Evolutionary conservation across 2,797 vertebrate genomes (phyloP).

Genomic region (Phalanger gymnotis): DNA sequence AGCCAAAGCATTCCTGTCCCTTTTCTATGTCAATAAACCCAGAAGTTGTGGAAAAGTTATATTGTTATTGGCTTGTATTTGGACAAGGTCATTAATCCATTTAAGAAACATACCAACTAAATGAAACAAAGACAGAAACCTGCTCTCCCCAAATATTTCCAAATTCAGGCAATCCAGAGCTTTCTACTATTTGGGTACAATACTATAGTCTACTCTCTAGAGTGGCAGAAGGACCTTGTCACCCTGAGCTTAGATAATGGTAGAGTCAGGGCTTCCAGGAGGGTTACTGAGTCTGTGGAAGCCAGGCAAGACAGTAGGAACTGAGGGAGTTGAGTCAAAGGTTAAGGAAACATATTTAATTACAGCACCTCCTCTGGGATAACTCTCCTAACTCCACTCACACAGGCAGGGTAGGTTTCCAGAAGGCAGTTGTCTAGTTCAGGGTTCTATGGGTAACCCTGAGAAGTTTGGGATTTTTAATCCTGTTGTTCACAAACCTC

Average conservation of each 20-base stretch:
- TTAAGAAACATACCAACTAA: slow-evolving; percentile 51
- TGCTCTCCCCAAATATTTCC: not conserved
- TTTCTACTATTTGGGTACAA: not conserved
- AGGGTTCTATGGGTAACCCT: no score
- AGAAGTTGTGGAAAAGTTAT: not conserved
- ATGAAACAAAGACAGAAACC: slow-evolving; percentile 33
- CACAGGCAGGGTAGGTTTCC: no score
- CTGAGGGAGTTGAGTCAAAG: not conserved
- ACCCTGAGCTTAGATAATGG: not conserved
- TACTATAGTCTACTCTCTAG: no score
- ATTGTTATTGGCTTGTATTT: not conserved
- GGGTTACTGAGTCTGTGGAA: not conserved
- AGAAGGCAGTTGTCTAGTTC: no score
- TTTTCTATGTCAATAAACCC: not conserved
- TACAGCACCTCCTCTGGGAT: not conserved
- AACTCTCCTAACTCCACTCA: no score
- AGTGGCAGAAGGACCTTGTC: not conserved
- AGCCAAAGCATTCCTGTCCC: not conserved
- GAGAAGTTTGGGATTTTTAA: no score
- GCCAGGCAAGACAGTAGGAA: not conserved
- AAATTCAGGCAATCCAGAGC: not conserved
- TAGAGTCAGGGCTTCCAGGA: not conserved
- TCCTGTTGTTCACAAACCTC: no score
- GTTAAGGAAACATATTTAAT: not conserved
- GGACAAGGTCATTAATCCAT: not conserved